These are phyloP conservation scores for Euplagia quadripunctaria DNA, from an alignment of 2,888 invertebrate species.

Conservation along the genomic window DNA sequence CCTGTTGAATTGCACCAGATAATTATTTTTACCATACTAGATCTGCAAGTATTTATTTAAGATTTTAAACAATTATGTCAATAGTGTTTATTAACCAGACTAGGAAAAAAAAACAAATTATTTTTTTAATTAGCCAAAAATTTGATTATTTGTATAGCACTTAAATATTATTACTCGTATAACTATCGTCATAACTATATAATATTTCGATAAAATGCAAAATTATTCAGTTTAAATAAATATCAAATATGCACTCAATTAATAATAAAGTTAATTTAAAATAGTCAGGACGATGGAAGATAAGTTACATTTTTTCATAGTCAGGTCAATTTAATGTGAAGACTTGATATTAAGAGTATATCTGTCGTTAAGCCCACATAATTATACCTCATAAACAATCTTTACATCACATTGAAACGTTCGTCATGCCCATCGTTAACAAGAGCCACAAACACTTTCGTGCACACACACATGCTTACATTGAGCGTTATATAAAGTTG, in stretches of 20 bases:
- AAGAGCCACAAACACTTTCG: conserved; percentile 14
- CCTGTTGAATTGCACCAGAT: too few species aligned
- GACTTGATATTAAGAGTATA: not conserved
- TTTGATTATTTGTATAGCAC: not conserved
- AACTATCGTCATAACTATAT: conserved; percentile 9
- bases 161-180: not conserved
- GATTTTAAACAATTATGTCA: too few species aligned
- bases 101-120: not conserved
- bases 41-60: too few species aligned
- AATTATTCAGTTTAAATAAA: too few species aligned
- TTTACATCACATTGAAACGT: conserved; percentile 14
- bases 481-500: not conserved
- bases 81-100: not conserved
- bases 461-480: conserved; percentile 19
- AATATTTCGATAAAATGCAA: not conserved
- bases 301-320: not conserved
- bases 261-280: not conserved
- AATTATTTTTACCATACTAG: too few species aligned
- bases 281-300: conserved; percentile 11
- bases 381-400: not conserved
- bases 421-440: conserved; percentile 20
- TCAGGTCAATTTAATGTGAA: not conserved
- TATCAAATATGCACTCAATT: not conserved
- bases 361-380: not conserved
- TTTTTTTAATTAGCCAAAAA: not conserved